Evolutionary conservation across 2,888 invertebrate species (phyloP).

Genomic region (Archips xylosteana): DNA sequence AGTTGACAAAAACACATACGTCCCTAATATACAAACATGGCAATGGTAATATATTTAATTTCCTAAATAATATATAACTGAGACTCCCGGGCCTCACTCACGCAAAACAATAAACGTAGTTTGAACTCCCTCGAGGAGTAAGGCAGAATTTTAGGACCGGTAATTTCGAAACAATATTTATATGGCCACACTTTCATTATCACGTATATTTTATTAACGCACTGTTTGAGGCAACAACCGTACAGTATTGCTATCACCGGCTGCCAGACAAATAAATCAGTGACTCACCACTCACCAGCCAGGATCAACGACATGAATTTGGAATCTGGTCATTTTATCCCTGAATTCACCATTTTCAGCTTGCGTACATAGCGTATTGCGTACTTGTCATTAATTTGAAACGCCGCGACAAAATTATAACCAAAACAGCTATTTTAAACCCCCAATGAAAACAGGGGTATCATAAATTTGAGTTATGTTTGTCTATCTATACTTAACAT

Average conservation of each 20-base stretch:
- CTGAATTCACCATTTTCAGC: background rate
- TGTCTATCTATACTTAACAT: background rate
- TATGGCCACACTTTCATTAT: background rate
- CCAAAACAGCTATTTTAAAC: background rate
- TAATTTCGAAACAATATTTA: background rate
- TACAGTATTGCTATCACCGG: constrained; percentile 8
- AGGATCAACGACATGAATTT: constrained; percentile 23
- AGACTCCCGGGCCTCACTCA: too few species aligned
- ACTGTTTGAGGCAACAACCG: constrained; percentile 13
- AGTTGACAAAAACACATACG: too few species aligned
- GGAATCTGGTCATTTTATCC: constrained; percentile 5
- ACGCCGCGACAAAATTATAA: background rate
- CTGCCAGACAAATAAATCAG: constrained; percentile 31
- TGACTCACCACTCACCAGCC: constrained; percentile 14
- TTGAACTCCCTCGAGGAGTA: too few species aligned
- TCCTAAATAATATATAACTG: too few species aligned
- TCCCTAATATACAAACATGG: too few species aligned
- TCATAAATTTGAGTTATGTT: background rate
- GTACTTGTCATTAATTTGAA: background rate
- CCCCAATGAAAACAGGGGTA: background rate
- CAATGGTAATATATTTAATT: too few species aligned
- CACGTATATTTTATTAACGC: constrained; percentile 8
- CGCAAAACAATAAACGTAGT: too few species aligned
- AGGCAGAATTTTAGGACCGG: too few species aligned
- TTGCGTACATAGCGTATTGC: background rate